Conservation (phyloP, 1,140 invertebrate genomes). For the Musca vetustissima region DNA sequence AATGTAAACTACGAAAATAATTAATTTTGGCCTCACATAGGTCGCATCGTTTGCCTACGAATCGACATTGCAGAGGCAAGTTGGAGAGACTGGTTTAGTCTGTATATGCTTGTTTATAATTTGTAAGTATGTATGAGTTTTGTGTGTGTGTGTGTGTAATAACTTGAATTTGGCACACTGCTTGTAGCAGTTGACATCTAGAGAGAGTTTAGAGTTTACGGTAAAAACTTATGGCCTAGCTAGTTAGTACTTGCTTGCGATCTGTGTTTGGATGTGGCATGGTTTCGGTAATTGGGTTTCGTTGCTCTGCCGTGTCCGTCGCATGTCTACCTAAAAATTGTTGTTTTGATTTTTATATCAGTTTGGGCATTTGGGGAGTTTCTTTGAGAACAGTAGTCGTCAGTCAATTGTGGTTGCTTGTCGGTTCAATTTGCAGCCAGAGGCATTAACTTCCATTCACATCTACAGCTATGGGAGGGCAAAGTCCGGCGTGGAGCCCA, state of each 20-base stretch:
- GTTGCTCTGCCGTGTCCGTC: conserved; percentile 15
- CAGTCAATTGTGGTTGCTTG: conserved; percentile 7
- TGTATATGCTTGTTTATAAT: too few relatives aligned
- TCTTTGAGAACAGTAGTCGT: conserved; percentile 5
- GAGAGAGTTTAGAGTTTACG: conserved; percentile 4
- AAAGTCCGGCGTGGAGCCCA: conserved; percentile 30
- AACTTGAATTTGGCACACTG: conserved; percentile 12
- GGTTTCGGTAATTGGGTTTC: conserved; percentile 2
- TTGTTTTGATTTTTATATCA: neutral
- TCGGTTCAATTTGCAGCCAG: neutral
- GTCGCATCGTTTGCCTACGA: too few relatives aligned
- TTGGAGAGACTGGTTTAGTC: too few relatives aligned
- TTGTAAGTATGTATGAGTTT: neutral
- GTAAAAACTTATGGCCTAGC: conserved; percentile 21
- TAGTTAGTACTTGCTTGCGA: neutral
- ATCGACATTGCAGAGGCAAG: too few relatives aligned
- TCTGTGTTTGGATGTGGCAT: conserved; percentile 4
- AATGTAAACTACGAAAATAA: too few relatives aligned
- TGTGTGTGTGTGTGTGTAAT: neutral
- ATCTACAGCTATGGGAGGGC: conserved; percentile 37
- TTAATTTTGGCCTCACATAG: too few relatives aligned
- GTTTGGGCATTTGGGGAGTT: neutral
- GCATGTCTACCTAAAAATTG: conserved; percentile 17
- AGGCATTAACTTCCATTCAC: conserved; percentile 51
- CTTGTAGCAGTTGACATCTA: conserved; percentile 14